Evolutionary conservation across 1,140 invertebrate genomes (phyloP).

Genomic region (Heterodera carotae): DNA sequence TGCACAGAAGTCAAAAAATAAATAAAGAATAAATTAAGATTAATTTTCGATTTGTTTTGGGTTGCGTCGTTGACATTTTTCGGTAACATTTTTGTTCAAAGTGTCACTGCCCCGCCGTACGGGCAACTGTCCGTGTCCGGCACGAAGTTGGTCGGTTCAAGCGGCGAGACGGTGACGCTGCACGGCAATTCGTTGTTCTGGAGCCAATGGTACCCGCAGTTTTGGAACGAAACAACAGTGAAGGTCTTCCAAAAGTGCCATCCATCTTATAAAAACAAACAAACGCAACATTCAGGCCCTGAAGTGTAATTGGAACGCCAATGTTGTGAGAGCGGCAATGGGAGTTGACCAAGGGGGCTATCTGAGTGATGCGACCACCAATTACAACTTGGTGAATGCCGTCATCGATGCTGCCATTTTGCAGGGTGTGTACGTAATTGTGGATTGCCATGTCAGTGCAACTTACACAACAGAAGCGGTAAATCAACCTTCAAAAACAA

Average conservation of each 20-base stretch:
- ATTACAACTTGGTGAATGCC: slow-evolving; percentile 14
- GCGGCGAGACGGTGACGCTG: slow-evolving; percentile 20
- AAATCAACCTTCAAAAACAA: no score
- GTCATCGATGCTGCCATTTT: slow-evolving; percentile 35
- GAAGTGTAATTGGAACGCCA: slow-evolving; percentile 31
- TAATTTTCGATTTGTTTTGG: not conserved
- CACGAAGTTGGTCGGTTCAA: slow-evolving; percentile 30
- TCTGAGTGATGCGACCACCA: not conserved
- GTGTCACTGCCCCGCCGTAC: slow-evolving; percentile 26
- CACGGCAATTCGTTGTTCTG: slow-evolving; percentile 41
- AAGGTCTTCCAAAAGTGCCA: not conserved
- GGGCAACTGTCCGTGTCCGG: slow-evolving; percentile 37
- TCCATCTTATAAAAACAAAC: no score
- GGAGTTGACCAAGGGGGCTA: slow-evolving; percentile 39
- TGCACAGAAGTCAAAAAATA: no score
- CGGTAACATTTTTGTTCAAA: not conserved
- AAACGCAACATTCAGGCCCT: not conserved
- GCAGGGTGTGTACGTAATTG: slow-evolving; percentile 28
- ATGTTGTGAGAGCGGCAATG: slow-evolving; percentile 40
- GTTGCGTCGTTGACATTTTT: not conserved
- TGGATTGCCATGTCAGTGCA: slow-evolving; percentile 20
- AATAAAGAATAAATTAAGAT: no score
- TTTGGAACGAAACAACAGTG: not conserved
- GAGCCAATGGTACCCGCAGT: slow-evolving; percentile 29
- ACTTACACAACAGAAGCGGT: slow-evolving; percentile 11